A percentile compares a stretch with the other conserved stretches of the same genome.
phyloP scores from a whole-genome alignment of 2,888 invertebrate genomes.

The Scrobipalpa costella region DNA sequence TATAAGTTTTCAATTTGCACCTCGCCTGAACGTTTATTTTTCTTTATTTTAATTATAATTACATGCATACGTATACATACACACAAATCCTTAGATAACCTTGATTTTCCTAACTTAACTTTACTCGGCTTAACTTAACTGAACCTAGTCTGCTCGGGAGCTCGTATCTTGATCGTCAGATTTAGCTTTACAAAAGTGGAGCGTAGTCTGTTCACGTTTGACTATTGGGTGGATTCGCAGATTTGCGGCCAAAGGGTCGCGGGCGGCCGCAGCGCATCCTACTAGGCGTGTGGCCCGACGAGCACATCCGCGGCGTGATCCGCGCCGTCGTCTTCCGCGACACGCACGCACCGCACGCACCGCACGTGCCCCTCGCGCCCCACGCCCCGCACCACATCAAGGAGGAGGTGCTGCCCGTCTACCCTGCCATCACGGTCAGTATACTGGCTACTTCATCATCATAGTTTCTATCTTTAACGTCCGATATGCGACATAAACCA shows the following conservation, averaged over 20 bases:
- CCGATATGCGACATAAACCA: not conserved
- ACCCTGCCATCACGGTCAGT: constrained; percentile 77
- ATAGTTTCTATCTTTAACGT: constrained; percentile 1
- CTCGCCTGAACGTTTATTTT: too few relatives aligned
- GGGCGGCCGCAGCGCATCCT: constrained; percentile 95
- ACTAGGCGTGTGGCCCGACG: constrained; percentile 96
- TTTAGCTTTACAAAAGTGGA: constrained; percentile 27
- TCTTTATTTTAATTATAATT: too few relatives aligned
- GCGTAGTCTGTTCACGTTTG: constrained; percentile 72
- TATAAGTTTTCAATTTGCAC: too few relatives aligned
- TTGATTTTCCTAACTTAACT: too few relatives aligned
- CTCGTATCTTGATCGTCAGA: not conserved
- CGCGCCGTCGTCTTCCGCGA: constrained; percentile 96
- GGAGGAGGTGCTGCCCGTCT: constrained; percentile 82
- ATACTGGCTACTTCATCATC: constrained; percentile 41
- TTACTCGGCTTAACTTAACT: not conserved
- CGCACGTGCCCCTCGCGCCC: constrained; percentile 78
- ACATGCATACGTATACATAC: too few relatives aligned
- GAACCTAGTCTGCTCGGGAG: not conserved
- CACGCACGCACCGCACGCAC: constrained; percentile 85
- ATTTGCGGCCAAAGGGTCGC: constrained; percentile 94
- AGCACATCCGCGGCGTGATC: constrained; percentile 95
- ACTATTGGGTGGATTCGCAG: constrained; percentile 77
- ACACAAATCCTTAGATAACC: too few relatives aligned
- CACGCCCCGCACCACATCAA: constrained; percentile 90